These are phyloP conservation scores for Rhyacophila evoluta DNA, from an alignment of 2,888 invertebrate species.

Conservation along the genomic window DNA sequence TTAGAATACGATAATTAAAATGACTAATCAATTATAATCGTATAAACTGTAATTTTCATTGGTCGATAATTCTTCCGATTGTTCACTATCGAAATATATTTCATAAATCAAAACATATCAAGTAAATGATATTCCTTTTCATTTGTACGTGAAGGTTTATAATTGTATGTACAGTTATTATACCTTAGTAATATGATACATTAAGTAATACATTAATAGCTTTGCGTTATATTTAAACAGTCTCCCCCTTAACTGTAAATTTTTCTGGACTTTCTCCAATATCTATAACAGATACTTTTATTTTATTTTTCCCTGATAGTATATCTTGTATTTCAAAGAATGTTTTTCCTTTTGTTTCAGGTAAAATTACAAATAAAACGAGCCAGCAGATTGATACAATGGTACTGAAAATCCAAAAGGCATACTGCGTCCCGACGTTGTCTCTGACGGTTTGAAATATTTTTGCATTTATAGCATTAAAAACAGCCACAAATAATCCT, in stretches of 20 bases:
- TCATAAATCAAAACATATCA: too few relatives aligned
- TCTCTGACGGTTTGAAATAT: slow-evolving; percentile 36
- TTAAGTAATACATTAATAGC: too few relatives aligned
- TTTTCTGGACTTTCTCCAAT: not conserved
- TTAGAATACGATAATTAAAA: too few relatives aligned
- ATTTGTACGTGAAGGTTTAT: too few relatives aligned
- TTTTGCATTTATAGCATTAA: slow-evolving; percentile 27
- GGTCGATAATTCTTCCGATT: too few relatives aligned
- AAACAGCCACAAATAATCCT: slow-evolving; percentile 22
- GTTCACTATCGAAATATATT: too few relatives aligned
- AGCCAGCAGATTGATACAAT: not conserved
- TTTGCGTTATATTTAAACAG: not conserved
- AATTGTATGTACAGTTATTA: too few relatives aligned
- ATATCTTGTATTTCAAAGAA: slow-evolving; percentile 43
- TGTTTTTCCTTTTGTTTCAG: slow-evolving; percentile 41
- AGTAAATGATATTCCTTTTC: too few relatives aligned
- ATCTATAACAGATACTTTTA: not conserved
- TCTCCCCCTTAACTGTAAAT: not conserved
- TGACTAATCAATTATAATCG: too few relatives aligned
- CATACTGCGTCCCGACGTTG: slow-evolving; percentile 27
- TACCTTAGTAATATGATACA: too few relatives aligned
- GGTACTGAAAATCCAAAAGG: slow-evolving; percentile 34
- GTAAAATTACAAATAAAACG: slow-evolving; percentile 17
- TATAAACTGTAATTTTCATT: too few relatives aligned
- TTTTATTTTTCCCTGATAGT: slow-evolving; percentile 28